phyloP scores from a whole-genome alignment of 1,140 invertebrate species.

The Gyrodactylus bullatarudis region DNA sequence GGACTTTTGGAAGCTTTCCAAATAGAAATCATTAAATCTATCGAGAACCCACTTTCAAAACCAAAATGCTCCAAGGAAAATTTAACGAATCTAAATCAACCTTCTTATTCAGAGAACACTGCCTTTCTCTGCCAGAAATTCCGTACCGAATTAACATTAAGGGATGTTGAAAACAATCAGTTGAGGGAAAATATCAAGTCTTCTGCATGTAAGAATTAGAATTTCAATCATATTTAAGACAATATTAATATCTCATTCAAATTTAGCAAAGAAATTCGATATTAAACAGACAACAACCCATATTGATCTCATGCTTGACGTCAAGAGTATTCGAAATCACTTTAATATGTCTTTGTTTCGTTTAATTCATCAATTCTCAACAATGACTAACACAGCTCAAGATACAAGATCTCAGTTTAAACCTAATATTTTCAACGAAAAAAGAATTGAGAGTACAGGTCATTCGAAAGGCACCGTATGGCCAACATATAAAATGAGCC shows the following conservation, averaged over 20 bases:
- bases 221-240: too few relatives aligned
- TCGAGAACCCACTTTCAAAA: background rate
- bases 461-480: background rate
- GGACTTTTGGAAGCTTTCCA: slow-evolving; percentile 1
- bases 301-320: background rate
- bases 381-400: slow-evolving; percentile 84
- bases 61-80: background rate
- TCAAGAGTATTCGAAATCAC: slow-evolving; percentile 16
- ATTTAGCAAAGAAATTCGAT: background rate
- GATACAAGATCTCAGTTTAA: slow-evolving; percentile 53
- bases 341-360: slow-evolving; percentile 71
- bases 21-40: slow-evolving; percentile 3
- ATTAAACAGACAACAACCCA: slow-evolving; percentile 2
- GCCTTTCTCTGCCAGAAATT: background rate
- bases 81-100: background rate
- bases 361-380: slow-evolving; percentile 67
- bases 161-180: background rate
- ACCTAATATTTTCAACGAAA: slow-evolving; percentile 12
- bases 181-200: background rate
- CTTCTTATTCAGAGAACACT: background rate
- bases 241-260: too few relatives aligned
- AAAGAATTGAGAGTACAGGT: background rate
- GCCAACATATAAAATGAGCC: background rate
- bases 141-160: background rate
- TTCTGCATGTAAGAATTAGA: background rate